These are phyloP conservation scores for Syrrhaptes paradoxus DNA, from an alignment of 2,113 vertebrate genomes.

Conservation along the genomic window DNA sequence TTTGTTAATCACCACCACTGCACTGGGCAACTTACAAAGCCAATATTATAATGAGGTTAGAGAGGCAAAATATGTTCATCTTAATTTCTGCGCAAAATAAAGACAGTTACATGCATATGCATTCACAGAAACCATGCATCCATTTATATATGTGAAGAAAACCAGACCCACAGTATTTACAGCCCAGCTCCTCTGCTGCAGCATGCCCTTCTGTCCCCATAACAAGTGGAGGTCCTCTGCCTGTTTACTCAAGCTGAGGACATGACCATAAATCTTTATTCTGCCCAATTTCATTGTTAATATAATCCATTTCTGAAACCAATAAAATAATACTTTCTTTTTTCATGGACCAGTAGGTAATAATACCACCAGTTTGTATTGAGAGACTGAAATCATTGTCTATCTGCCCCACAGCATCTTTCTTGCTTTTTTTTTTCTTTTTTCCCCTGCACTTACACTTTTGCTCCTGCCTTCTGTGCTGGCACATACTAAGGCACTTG, in stretches of 20 bases:
- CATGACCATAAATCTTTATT: conserved; percentile 55
- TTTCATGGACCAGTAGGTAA: conserved; percentile 32
- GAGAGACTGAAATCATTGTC: conserved; percentile 30
- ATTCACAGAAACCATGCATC: background rate
- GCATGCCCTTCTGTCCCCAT: background rate
- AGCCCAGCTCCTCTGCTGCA: background rate
- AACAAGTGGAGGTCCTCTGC: background rate
- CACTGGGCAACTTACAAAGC: background rate
- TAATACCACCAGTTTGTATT: background rate
- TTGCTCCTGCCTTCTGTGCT: conserved; percentile 36
- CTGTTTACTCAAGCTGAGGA: conserved; percentile 37
- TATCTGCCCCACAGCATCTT: conserved; percentile 41
- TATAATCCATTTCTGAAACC: conserved; percentile 36
- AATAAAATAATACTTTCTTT: conserved; percentile 44
- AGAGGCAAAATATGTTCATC: background rate
- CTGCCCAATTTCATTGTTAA: conserved; percentile 48
- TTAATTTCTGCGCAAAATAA: background rate
- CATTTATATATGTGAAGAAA: background rate
- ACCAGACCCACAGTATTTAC: background rate
- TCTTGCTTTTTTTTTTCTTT: background rate
- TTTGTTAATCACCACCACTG: conserved; percentile 19
- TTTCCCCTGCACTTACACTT: background rate
- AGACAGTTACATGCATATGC: background rate
- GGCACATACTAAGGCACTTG: conserved; percentile 50
- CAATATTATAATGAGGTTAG: background rate